Percentiles rank a stretch among this genome's conserved stretches.
Conservation (phyloP, 2,113 vertebrate species). For the Cebidichthys violaceus region DNA sequence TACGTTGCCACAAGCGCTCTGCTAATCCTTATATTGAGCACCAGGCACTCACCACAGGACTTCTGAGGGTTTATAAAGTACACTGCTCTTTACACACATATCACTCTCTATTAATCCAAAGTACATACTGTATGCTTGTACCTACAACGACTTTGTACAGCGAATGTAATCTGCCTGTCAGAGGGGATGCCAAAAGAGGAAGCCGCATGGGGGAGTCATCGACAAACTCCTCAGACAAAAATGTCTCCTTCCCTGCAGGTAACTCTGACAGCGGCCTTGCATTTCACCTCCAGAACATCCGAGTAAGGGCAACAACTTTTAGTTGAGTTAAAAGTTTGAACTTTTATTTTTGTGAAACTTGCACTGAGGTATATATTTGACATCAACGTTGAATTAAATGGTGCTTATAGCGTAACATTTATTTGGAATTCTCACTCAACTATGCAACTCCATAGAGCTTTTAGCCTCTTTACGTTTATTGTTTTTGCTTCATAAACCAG, state of each 20-base stretch:
- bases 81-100: slow-evolving; percentile 78
- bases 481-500: background rate
- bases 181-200: slow-evolving; percentile 61
- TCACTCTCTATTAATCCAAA: slow-evolving; percentile 78
- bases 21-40: slow-evolving; percentile 73
- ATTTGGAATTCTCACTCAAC: background rate
- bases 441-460: background rate
- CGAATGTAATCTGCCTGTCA: slow-evolving; percentile 77
- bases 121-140: slow-evolving; percentile 80
- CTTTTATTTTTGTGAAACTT: background rate
- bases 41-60: slow-evolving; percentile 68
- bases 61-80: slow-evolving; percentile 74
- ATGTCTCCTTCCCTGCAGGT: slow-evolving; percentile 55
- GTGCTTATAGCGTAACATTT: background rate
- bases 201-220: slow-evolving; percentile 51
- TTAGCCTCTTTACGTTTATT: background rate
- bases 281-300: slow-evolving; percentile 31
- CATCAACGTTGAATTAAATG: background rate
- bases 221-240: slow-evolving; percentile 58
- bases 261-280: slow-evolving; percentile 48
- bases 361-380: background rate
- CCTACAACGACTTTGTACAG: slow-evolving; percentile 73
- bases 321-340: no score
- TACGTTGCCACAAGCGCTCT: slow-evolving; percentile 65
- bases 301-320: background rate